These are phyloP conservation scores for Barnardius zonarius DNA, from an alignment of 2,113 vertebrate species.

Conservation along the genomic window DNA sequence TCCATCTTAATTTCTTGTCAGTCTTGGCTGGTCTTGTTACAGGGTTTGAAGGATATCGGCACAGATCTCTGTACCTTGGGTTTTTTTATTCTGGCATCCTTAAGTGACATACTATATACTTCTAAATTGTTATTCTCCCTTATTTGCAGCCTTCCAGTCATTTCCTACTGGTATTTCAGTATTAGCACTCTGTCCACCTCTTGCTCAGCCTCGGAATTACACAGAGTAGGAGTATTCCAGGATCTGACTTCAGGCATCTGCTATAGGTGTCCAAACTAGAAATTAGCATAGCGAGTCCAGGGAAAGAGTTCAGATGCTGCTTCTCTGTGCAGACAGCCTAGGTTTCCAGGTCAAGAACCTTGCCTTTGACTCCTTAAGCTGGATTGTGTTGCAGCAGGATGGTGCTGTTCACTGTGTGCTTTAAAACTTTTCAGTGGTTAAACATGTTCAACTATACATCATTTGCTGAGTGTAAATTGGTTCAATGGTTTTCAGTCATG, in stretches of 20 bases:
- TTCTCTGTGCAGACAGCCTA: background rate
- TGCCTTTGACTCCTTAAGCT: background rate
- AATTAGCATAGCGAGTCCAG: accelerated
- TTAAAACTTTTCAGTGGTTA: background rate
- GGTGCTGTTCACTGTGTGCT: background rate
- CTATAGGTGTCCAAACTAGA: background rate
- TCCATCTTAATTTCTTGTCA: background rate
- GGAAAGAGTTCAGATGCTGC: background rate
- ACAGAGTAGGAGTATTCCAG: background rate
- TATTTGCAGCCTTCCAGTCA: background rate
- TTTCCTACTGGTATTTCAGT: background rate
- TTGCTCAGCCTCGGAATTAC: background rate
- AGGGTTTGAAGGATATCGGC: background rate
- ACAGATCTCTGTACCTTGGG: background rate
- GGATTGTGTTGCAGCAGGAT: background rate
- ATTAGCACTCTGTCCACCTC: background rate
- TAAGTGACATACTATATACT: background rate
- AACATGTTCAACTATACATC: background rate
- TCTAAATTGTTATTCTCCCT: background rate
- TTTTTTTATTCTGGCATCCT: background rate
- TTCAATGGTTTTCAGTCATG: accelerated
- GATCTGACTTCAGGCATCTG: background rate
- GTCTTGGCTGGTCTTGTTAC: background rate
- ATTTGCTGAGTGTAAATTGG: background rate
- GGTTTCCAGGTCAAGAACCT: background rate